These are phyloP conservation scores for Solea solea DNA, from an alignment of 2,113 vertebrate genomes.

Conservation along the genomic window DNA sequence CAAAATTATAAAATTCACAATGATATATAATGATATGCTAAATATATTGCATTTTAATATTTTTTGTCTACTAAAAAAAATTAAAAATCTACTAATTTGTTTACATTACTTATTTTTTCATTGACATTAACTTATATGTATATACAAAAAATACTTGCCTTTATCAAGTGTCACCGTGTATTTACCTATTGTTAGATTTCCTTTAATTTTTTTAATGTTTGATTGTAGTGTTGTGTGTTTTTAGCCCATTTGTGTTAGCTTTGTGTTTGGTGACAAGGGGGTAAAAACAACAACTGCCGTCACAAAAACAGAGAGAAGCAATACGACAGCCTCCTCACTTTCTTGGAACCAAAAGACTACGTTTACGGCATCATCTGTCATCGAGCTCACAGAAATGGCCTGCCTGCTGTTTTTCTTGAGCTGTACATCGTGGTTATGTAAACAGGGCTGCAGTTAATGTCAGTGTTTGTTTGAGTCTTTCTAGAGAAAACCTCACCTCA, in stretches of 20 bases:
- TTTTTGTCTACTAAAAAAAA: too few relatives aligned
- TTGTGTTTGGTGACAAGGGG: not conserved
- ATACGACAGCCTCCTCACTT: not conserved
- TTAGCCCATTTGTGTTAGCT: not conserved
- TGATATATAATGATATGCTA: too few relatives aligned
- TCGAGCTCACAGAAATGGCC: conserved; percentile 1
- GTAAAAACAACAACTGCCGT: not conserved
- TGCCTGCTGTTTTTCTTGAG: conserved; percentile 31
- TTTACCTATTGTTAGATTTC: not conserved
- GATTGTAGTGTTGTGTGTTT: not conserved
- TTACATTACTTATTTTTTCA: too few relatives aligned
- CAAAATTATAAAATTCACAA: too few relatives aligned
- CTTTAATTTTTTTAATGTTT: not conserved
- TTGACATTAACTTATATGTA: too few relatives aligned
- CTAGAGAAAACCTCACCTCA: conserved; percentile 67
- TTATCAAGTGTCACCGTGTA: not conserved
- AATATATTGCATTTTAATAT: too few relatives aligned
- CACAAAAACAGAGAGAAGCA: not conserved
- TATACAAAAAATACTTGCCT: too few relatives aligned
- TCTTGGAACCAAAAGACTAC: conserved; percentile 4
- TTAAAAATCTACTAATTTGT: too few relatives aligned
- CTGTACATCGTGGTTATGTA: conserved; percentile 46
- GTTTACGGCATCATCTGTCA: not conserved
- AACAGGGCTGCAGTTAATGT: conserved; percentile 52
- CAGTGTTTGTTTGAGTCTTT: conserved; percentile 62